Evolutionary conservation across 2,113 vertebrate genomes (phyloP).

Genomic region (Psilopogon haemacephalus): DNA sequence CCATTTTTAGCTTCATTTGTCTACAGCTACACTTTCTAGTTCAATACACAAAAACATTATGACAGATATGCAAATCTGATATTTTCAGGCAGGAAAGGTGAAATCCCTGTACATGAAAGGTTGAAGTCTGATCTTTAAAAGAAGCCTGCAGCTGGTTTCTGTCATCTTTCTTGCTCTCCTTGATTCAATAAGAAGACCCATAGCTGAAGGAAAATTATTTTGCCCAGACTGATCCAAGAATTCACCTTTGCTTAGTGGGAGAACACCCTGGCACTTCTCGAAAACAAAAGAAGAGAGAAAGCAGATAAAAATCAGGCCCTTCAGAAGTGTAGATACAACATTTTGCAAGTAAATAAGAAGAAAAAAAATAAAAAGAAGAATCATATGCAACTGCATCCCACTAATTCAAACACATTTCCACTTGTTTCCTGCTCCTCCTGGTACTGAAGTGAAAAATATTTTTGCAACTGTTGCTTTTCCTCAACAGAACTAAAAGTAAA

Average conservation of each 20-base stretch:
- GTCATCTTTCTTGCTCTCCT: slow-evolving; percentile 24
- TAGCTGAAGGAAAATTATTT: background rate
- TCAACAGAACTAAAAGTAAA: background rate
- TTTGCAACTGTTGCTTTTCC: background rate
- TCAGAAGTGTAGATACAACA: background rate
- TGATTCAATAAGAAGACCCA: background rate
- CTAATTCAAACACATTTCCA: background rate
- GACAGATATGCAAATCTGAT: slow-evolving; percentile 50
- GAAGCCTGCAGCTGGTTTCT: slow-evolving; percentile 19
- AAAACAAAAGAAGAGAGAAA: background rate
- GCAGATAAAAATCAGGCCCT: background rate
- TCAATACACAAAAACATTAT: slow-evolving; percentile 20
- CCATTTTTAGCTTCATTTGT: slow-evolving; percentile 8
- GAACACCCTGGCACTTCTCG: background rate
- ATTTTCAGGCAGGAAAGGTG: slow-evolving; percentile 50
- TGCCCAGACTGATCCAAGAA: background rate
- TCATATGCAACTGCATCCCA: background rate
- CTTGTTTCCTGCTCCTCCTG: background rate
- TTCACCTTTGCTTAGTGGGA: background rate
- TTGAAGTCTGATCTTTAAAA: slow-evolving; percentile 46
- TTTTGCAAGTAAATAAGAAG: background rate
- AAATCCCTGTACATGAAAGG: slow-evolving; percentile 39
- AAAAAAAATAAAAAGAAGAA: background rate
- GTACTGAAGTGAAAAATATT: background rate
- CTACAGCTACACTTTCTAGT: background rate